Evolutionary conservation across 2,797 vertebrate species (phyloP).

Genomic region (Florisuga fusca): DNA sequence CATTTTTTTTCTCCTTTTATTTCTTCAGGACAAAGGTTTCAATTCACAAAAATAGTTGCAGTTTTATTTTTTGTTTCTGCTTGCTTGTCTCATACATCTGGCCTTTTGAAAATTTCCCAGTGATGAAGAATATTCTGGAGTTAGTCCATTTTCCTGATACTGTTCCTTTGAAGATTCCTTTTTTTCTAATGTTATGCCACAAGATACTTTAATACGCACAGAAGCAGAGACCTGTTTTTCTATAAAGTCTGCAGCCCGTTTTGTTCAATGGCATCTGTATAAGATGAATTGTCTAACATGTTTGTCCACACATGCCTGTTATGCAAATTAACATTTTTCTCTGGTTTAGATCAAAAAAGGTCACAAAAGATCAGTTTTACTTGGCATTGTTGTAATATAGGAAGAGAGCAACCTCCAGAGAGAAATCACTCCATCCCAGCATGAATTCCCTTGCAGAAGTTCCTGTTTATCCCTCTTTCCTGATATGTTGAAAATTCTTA

Average conservation of each 20-base stretch:
- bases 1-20: conserved; percentile 13
- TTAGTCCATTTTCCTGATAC: neutral
- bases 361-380: neutral
- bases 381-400: neutral
- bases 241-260: neutral
- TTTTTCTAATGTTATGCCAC: neutral
- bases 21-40: neutral
- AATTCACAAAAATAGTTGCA: conserved; percentile 22
- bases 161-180: neutral
- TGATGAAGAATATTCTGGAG: neutral
- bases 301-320: neutral
- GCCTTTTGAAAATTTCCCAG: neutral
- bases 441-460: neutral
- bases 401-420: neutral
- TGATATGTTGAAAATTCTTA: neutral
- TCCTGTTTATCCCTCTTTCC: neutral
- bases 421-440: neutral
- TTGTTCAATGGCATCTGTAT: neutral
- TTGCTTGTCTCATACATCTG: neutral
- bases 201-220: neutral
- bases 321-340: neutral
- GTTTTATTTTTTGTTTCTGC: conserved; percentile 15
- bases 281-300: neutral
- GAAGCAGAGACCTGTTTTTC: neutral
- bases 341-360: neutral